Evolutionary conservation across 1,140 invertebrate species (phyloP).

Genomic region (Lethrus apterus): DNA sequence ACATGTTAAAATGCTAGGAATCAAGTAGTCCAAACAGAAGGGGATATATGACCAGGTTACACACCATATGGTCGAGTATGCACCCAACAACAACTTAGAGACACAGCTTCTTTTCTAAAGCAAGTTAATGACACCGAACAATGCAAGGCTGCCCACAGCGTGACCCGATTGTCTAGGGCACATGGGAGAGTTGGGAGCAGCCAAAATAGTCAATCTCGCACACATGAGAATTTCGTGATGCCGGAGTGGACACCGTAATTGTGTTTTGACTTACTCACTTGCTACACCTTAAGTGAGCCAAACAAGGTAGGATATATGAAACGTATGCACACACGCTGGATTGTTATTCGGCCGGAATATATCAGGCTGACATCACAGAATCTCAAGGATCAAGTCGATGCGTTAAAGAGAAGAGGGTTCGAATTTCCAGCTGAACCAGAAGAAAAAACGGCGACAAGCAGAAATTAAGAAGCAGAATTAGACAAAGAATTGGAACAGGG

Average conservation of each 20-base stretch:
- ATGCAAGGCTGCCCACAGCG: background rate
- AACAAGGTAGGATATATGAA: background rate
- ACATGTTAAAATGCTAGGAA: too few species aligned
- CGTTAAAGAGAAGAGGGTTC: background rate
- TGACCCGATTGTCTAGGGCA: background rate
- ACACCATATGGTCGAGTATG: too few species aligned
- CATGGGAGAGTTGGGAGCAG: background rate
- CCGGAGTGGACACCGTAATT: background rate
- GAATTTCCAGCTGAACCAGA: too few species aligned
- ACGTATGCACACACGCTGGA: background rate
- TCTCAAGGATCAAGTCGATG: background rate
- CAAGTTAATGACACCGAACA: background rate
- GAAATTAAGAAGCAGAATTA: background rate
- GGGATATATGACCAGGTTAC: too few species aligned
- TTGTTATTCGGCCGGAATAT: background rate
- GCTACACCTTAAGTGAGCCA: background rate
- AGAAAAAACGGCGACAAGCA: background rate
- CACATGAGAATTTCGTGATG: background rate
- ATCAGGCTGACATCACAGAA: background rate
- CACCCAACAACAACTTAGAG: too few species aligned
- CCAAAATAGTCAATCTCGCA: background rate
- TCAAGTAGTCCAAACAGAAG: too few species aligned
- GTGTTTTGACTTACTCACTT: background rate
- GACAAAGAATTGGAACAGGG: background rate
- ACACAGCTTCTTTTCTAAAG: too few species aligned